Percentiles rank a stretch among this genome's conserved stretches.
phyloP scores from a whole-genome alignment of 1,140 invertebrate species.

The Conus betulinus region DNA sequence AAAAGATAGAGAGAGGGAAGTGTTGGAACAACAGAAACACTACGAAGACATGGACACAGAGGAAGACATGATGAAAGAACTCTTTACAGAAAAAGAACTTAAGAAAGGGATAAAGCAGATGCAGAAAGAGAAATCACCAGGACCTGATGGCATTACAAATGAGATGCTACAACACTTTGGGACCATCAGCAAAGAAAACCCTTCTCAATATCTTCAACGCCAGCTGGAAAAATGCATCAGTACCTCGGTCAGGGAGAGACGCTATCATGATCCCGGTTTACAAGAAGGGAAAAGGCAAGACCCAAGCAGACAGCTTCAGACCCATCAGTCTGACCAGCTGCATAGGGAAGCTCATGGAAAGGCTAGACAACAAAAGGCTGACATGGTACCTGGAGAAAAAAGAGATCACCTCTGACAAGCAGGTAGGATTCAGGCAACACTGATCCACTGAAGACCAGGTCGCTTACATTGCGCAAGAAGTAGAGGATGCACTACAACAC shows the following conservation, averaged over 20 bases:
- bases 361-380: constrained; percentile 6
- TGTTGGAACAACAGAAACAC: not conserved
- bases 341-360: constrained; percentile 30
- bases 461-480: not conserved
- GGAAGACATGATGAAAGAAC: not conserved
- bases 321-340: constrained; percentile 44
- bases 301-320: constrained; percentile 31
- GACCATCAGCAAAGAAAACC: too few relatives aligned
- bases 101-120: not conserved
- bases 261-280: too few relatives aligned
- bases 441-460: constrained; percentile 13
- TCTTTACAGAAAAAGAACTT: not conserved
- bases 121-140: not conserved
- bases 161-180: too few relatives aligned
- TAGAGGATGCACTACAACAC: constrained; percentile 1
- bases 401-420: not conserved
- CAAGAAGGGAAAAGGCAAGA: constrained; percentile 37
- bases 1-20: not conserved
- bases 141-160: too few relatives aligned
- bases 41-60: not conserved
- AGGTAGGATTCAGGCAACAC: constrained; percentile 8
- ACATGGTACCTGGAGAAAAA: constrained; percentile 15
- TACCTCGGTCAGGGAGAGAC: too few relatives aligned
- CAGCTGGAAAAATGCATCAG: too few relatives aligned
- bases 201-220: too few relatives aligned